Conservation (phyloP, 2,113 vertebrate genomes). For the Pollimyrus isidori region DNA sequence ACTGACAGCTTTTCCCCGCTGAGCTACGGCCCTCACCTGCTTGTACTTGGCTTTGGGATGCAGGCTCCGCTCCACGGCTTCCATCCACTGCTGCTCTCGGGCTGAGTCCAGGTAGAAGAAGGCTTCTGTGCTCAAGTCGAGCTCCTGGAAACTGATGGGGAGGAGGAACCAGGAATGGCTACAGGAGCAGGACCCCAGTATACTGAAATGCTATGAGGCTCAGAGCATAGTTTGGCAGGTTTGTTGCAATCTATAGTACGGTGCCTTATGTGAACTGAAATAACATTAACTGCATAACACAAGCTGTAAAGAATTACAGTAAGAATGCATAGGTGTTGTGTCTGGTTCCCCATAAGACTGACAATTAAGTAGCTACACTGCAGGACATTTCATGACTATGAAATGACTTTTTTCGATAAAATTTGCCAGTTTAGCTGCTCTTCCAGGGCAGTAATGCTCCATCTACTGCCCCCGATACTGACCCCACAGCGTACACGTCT, state of each 20-base stretch:
- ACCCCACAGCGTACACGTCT: constrained; percentile 91
- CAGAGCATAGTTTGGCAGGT: neutral
- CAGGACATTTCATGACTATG: neutral
- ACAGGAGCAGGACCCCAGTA: neutral
- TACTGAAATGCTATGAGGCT: neutral
- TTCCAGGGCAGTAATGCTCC: too few species aligned
- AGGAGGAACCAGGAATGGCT: neutral
- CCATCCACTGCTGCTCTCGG: constrained; percentile 86
- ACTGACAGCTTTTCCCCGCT: neutral
- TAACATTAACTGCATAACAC: neutral
- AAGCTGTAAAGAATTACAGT: neutral
- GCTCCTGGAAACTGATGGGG: constrained; percentile 79
- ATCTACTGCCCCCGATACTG: constrained; percentile 31
- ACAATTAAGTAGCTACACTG: neutral
- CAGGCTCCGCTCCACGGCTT: constrained; percentile 74
- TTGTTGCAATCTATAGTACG: neutral
- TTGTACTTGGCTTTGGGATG: constrained; percentile 80
- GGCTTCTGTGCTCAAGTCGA: constrained; percentile 95
- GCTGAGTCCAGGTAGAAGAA: constrained; percentile 93
- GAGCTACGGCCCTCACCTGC: constrained; percentile 63
- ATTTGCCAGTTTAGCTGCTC: neutral
- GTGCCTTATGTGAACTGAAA: neutral
- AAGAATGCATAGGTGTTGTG: neutral
- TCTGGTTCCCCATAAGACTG: neutral
- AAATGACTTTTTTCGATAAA: neutral